Evolutionary conservation across 53 echinoderm and acorn worm genomes (phyloP), one percentile per base, ranked within the genome.

Genomic region (Holothuria scabra): DNA sequence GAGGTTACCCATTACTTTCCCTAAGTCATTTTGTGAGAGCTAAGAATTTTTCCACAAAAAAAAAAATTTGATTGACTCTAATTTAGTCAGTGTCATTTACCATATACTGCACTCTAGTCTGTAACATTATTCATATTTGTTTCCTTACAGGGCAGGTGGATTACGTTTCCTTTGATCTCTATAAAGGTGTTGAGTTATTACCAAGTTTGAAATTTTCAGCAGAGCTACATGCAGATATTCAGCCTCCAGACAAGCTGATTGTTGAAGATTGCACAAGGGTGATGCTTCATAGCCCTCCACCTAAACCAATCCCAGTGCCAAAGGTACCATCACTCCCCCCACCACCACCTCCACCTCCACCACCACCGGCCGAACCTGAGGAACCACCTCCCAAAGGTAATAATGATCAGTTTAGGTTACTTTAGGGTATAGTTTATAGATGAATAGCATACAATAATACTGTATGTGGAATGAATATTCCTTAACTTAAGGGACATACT

Each of bases 271-370:
- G 41, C 41, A 41, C 41, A 41, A 44, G 72, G 66, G 56, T 88
- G 16, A 84, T 74, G n/a, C 25, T 88, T 6, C 74, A 84, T 22
- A 83, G 84, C 56, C 86, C 94, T 14, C 87, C 88, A 70, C 87
- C 87, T 1, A 60, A 85, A 21, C 72, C 85, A 24, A 76, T 90
- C 61, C 85, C 85, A 55, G 79, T 74, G 21, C 94, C 89, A 22
- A 89, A 88, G 59, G 83, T 88, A 46, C 94, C 90, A 66, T 60
- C 92, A n/a, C 93, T 86, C 14, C 90, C 89, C 25, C 89, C 87
- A n/a, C 91, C 91, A 34, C 88, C 83, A 19, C 64, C 68, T 75
- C 90, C 88, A 48, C 75, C 94, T 14, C 91, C 89, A 28, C 89
- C 87, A 16, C 84, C 82, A 37, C 83, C 83, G n/a, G n/a, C n/a